These are phyloP conservation scores for Otocyon megalotis DNA, from an alignment of 2,113 vertebrate genomes.

Conservation along the genomic window DNA sequence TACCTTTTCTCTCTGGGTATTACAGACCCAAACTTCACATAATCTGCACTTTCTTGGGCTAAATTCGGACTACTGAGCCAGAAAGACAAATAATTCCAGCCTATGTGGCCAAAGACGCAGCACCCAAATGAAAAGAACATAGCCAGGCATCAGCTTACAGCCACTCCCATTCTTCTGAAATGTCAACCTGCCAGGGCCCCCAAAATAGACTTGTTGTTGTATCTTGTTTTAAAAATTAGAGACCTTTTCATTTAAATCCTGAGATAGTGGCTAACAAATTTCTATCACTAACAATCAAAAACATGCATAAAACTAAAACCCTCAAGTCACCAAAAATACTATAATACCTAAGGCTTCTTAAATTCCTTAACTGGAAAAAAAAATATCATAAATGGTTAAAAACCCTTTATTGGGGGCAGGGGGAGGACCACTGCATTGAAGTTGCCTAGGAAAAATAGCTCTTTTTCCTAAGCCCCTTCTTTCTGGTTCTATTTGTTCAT, in stretches of 20 bases:
- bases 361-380: not conserved
- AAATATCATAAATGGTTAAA: not conserved
- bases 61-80: not conserved
- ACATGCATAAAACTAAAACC: constrained; percentile 48
- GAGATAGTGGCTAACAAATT: not conserved
- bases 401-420: not conserved
- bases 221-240: constrained; percentile 59
- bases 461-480: not conserved
- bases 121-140: constrained; percentile 61
- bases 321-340: not conserved
- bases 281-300: not conserved
- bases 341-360: not conserved
- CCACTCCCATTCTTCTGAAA: constrained; percentile 79
- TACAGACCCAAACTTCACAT: not conserved
- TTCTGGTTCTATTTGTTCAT: not conserved
- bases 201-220: constrained; percentile 69
- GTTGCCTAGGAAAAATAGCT: no score
- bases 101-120: constrained; percentile 36
- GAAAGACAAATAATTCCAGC: constrained; percentile 54
- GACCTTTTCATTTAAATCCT: constrained; percentile 43
- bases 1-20: not conserved
- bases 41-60: constrained; percentile 10
- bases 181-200: constrained; percentile 66
- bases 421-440: not conserved
- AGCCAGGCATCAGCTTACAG: constrained; percentile 79